Evolutionary conservation across 2,113 vertebrate genomes (phyloP), one percentile per base, ranked within the genome.

Genomic region (Elaphurus davidianus): DNA sequence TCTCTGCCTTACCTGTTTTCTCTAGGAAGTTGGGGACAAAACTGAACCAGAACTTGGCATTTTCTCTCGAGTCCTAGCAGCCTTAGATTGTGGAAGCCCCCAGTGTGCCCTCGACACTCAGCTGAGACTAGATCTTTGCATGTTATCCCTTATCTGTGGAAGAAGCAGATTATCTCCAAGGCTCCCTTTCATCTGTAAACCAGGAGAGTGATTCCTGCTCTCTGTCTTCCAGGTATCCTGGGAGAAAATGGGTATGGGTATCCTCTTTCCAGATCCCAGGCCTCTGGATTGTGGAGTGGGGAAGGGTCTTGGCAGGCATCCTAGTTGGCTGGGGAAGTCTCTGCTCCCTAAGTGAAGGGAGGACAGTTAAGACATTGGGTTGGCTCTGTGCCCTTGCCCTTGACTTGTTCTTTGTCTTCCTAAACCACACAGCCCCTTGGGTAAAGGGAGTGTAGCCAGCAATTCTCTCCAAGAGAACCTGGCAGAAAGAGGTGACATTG

Each of bases 381-480:
- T 98, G 95, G 96, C 87, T 79, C 60, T 23, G 33, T 81, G 97
- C 87, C 92, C 60, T 71, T 55, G 76, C 13, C 64, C 71, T 90
- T 90, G 43, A 74, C 55, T 89, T 74, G 60, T 33, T 93, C 62
- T 93, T 95, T 90, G 74, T 97, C 78, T 97, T 67, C 91, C 74
- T 90, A 33, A 93, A n/a, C 81, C 55, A 54, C 78, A 71, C 21
- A 85, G 64, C 52, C 62, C 40, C 87, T 76, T 78, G 81, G 90
- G 92, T 57, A 82, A 83, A 91, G 62, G 87, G 74, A 79, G 47
- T 15, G 7, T 17, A 85, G 94, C 79, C 90, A 96, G 2, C 4
- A 15, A 1, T 97, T 97, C 87, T 97, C 87, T 96, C 28, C 5
- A 3, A 30, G 74, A 91, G 94, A 54, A 71, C 94, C 74, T 91